These are phyloP conservation scores for Buceros bicornis DNA, from an alignment of 2,797 vertebrate genomes.

Conservation along the genomic window DNA sequence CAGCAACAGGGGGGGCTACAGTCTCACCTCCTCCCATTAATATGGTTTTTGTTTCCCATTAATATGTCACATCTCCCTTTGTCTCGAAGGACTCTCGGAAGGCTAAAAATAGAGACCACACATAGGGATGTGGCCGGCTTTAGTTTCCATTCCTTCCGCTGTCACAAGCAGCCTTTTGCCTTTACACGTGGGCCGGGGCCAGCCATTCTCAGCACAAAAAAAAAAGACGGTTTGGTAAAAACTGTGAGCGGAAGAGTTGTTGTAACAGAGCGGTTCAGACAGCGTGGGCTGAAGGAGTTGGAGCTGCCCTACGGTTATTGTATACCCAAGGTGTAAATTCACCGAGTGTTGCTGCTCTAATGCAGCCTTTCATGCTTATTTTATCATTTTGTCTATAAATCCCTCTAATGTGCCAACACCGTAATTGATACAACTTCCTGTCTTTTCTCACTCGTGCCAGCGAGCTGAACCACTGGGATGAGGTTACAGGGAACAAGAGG, in stretches of 20 bases:
- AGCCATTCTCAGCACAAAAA: neutral
- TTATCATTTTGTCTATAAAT: conserved; percentile 2
- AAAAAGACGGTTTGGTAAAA: neutral
- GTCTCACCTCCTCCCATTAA: neutral
- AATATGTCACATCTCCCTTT: neutral
- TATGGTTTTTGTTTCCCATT: neutral
- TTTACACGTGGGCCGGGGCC: neutral
- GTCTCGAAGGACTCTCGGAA: neutral
- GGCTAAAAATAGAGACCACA: neutral
- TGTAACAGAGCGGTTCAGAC: neutral
- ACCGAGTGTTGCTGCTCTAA: conserved; percentile 18
- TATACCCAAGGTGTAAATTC: neutral
- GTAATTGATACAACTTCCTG: neutral
- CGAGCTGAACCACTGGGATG: conserved; percentile 24
- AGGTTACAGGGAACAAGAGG: conserved; percentile 41
- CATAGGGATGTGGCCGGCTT: neutral
- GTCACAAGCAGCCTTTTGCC: neutral
- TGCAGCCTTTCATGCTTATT: conserved; percentile 19
- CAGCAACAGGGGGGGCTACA: neutral
- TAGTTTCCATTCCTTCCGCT: neutral
- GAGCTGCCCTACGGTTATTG: neutral
- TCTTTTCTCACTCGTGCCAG: neutral
- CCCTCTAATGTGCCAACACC: neutral
- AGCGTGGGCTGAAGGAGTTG: neutral
- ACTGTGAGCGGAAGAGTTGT: neutral